Base-by-base conservation (phyloP, 2,888 invertebrate species). In the Tachystola acroxantha region DNA sequence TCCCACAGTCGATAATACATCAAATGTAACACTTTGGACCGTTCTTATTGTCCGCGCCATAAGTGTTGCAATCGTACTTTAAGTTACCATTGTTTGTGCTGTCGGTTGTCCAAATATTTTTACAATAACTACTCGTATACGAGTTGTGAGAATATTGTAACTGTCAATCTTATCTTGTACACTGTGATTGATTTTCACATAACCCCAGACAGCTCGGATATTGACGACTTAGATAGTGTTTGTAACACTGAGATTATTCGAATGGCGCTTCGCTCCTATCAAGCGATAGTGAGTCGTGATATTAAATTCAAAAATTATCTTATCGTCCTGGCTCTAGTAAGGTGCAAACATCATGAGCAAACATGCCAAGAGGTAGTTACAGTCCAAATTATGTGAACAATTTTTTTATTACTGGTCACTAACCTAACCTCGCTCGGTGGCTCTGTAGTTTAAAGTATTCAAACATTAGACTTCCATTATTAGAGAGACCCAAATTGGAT, bases 291-390 rank as follows among this genome's bases (percentile, higher is more conserved):
- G 46, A 54, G 58, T 64, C 57, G 67, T 70, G 73, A 68, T 68
- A 77, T 61, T 65, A 64, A 65, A 65, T 70, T 78, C 57, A 62
- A 67, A 73, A 71, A 61, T 67, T 77, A 78, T 80, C 81, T 81
- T 80, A 82, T 81, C 81, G 12, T 34, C 39, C 37, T 43, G 54
- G 57, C 62, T 59, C 57, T 47, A 53, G 59, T 57, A 53, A 66
- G 60, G 76, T 68, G 71, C 64, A 77, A 77, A 78, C 64, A 71
- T 67, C 64, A 66, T 64, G 48, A 53, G 49, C 51, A 75, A 78
- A 75, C 57, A 60, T 45, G 48, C 12, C 34, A 24, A 16, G n/a
- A 10, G 7, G 22, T 5, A 7, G 16, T n/a, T n/a, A n/a, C n/a
- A 10, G 24, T 16, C 26, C 2, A 10, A 11, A 10, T 32, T 32